phyloP scores from a whole-genome alignment of 2,113 vertebrate genomes.

The Tringa solitaria region DNA sequence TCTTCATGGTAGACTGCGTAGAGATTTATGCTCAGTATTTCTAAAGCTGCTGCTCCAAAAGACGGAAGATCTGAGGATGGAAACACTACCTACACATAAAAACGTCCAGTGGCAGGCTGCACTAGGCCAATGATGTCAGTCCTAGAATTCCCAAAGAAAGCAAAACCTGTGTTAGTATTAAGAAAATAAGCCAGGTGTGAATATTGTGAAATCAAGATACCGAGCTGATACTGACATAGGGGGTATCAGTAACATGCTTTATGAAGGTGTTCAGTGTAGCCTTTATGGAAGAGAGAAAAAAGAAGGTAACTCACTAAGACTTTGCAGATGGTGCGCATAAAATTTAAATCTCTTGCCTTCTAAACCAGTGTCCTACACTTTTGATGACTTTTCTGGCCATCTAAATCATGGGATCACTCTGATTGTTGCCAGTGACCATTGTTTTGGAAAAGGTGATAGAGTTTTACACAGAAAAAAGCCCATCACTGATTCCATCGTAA shows the following conservation, averaged over 20 bases:
- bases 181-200: neutral
- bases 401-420: neutral
- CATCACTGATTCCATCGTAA: neutral
- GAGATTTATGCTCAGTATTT: constrained; percentile 18
- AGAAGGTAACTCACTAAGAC: neutral
- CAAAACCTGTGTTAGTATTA: neutral
- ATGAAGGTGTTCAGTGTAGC: neutral
- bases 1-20: neutral
- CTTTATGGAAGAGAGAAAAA: neutral
- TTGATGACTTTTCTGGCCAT: neutral
- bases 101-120: neutral
- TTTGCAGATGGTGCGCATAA: neutral
- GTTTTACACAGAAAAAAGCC: neutral
- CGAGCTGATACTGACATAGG: neutral
- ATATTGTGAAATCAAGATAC: neutral
- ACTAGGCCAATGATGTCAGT: neutral
- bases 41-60: neutral
- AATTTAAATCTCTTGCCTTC: neutral
- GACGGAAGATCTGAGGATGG: neutral
- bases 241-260: neutral
- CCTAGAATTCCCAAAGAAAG: neutral
- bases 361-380: neutral
- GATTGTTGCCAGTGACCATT: neutral
- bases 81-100: neutral
- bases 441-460: neutral